Evolutionary conservation across 1,140 invertebrate species (phyloP), one percentile per base, ranked within the genome.

Genomic region (Eufriesea mexicana): DNA sequence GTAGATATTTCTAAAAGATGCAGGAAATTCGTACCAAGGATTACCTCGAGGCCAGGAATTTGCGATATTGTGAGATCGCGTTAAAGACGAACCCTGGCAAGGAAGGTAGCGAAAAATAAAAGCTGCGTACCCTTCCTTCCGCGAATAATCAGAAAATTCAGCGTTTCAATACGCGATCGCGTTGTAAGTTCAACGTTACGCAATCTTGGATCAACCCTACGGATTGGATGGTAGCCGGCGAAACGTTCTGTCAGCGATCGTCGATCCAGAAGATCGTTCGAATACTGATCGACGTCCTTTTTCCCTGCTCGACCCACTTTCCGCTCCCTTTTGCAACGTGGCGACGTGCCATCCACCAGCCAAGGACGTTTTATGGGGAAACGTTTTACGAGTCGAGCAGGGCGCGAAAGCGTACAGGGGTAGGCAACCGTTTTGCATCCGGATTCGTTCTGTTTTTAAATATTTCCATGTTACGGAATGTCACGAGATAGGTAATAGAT

Each of bases 361-460:
- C 14, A 82, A 64, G 74, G 18, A 79, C 70, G 59, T 78, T 87
- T 88, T 88, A 87, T 78, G 74, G 57, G 73, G 70, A 49, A 72
- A 59, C 85, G 76, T 77, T 84, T 87, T 81, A 87, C 73, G 67
- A 70, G 61, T 23, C 28, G 79, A 79, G 59, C 59, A 80, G 18
- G 57, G 5, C 51, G 64, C 35, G 71, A 64, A 57, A 80, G 61
- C 42, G n/a, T 55, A 49, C 20, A 55, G 59, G 55, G 16, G 25
- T 25, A 28, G 55, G 12, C 59, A 81, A 66, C 76, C 67, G 35
- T 14, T 35, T 35, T n/a, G 25, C 14, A 70, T 51, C 14, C 2
- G 20, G 67, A 70, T 51, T 35, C 23, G 23, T 49, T 77, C 66
- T 25, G 35, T 16, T 12, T 51, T 51, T 51, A 51, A 51, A 51